Evolutionary conservation across 2,797 vertebrate species (phyloP).

Genomic region (Ambastaia sidthimunki): DNA sequence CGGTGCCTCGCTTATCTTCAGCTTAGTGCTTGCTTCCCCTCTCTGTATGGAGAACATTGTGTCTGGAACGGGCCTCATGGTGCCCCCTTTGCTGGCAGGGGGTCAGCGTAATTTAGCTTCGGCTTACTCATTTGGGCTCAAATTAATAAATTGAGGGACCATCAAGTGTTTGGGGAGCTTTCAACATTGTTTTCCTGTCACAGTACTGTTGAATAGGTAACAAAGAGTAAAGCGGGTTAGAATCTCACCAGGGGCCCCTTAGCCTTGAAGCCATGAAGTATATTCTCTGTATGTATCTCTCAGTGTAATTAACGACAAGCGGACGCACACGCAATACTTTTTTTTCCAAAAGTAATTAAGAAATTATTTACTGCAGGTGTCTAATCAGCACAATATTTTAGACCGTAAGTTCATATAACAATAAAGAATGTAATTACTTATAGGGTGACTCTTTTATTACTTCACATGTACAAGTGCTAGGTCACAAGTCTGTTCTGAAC

Average conservation of each 20-base stretch:
- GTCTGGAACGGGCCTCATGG: conserved; percentile 24
- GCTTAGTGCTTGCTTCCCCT: conserved; percentile 1
- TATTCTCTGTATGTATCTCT: conserved; percentile 34
- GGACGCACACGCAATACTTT: conserved; percentile 14
- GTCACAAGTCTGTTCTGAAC: not conserved
- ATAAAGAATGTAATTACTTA: not conserved
- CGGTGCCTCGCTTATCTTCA: conserved; percentile 22
- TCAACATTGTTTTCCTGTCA: conserved; percentile 39
- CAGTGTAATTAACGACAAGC: conserved; percentile 51
- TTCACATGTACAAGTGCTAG: not conserved
- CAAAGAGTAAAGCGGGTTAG: conserved; percentile 35
- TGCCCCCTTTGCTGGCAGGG: not conserved
- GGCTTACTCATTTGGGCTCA: not conserved
- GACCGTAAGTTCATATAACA: not conserved
- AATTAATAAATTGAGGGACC: conserved; percentile 53
- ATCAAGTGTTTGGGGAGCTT: conserved; percentile 12
- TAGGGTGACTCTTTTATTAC: not conserved
- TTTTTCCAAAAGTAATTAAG: conserved; percentile 44
- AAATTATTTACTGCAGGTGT: conserved; percentile 44
- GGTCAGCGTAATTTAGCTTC: conserved; percentile 41
- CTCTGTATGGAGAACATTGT: not conserved
- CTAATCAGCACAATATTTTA: not conserved
- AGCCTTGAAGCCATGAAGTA: conserved; percentile 19
- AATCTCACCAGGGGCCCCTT: conserved; percentile 30
- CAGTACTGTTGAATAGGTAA: conserved; percentile 43